Conservation (phyloP, 1,140 invertebrate genomes). For the Penaeus vannamei region DNA sequence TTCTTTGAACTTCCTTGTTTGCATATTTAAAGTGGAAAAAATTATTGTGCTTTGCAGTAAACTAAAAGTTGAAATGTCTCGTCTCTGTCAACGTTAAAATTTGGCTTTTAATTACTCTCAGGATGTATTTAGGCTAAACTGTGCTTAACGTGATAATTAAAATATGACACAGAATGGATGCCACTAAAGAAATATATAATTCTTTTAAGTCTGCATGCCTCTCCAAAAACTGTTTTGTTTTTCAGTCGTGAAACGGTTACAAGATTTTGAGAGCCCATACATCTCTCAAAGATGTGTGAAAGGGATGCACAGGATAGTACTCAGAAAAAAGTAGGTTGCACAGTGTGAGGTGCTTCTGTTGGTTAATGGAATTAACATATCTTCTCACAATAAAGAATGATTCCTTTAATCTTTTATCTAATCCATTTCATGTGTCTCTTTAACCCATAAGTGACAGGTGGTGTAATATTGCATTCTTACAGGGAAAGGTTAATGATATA, state of each 20-base stretch:
- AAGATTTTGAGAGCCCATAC: constrained; percentile 97
- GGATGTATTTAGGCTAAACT: background rate
- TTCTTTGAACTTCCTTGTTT: constrained; percentile 1
- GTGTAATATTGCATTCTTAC: too few species aligned
- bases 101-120: too few species aligned
- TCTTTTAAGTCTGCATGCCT: too few species aligned
- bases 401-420: background rate
- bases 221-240: constrained; percentile 53
- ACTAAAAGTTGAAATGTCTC: constrained; percentile 6
- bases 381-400: constrained; percentile 14
- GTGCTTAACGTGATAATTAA: too few species aligned
- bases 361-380: background rate
- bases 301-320: constrained; percentile 79
- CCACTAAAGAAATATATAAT: too few species aligned
- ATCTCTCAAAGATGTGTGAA: constrained; percentile 84
- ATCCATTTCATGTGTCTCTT: background rate
- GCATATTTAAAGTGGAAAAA: background rate
- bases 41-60: background rate
- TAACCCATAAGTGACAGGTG: too few species aligned
- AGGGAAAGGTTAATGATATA: too few species aligned
- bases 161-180: too few species aligned
- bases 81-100: constrained; percentile 28
- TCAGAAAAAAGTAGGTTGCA: constrained; percentile 80
- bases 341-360: constrained; percentile 25
- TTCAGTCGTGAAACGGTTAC: constrained; percentile 86